A percentile compares a stretch with the other conserved stretches of the same genome.
Evolutionary conservation across 1,140 invertebrate species (phyloP).

Genomic region (Elysia chlorotica): DNA sequence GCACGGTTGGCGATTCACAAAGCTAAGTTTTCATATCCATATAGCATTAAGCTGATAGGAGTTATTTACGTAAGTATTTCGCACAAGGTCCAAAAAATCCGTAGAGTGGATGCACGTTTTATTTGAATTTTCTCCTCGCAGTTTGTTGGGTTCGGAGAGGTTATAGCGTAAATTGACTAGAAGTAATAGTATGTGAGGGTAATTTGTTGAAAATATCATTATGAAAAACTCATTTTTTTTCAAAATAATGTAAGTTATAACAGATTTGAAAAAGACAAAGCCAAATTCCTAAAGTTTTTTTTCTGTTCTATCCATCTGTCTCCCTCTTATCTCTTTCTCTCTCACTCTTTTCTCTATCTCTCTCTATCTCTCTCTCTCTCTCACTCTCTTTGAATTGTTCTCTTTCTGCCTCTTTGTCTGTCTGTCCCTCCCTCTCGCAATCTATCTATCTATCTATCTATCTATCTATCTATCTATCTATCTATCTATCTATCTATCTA

Average conservation of each 20-base stretch:
- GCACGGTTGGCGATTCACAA: no score
- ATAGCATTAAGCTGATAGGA: no score
- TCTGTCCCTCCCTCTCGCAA: background rate
- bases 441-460: background rate
- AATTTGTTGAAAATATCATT: no score
- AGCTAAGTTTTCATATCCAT: no score
- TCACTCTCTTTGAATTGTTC: background rate
- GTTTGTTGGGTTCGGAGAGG: no score
- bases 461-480: background rate
- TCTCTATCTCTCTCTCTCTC: background rate
- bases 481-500: background rate
- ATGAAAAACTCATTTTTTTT: background rate
- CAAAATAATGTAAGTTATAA: background rate
- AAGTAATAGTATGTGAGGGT: no score
- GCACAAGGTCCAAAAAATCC: no score
- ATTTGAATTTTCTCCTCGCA: no score
- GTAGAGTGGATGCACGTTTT: no score
- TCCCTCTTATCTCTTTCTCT: background rate
- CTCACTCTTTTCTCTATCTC: background rate
- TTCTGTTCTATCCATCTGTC: no score
- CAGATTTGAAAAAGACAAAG: background rate
- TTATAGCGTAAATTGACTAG: no score
- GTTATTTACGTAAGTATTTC: no score
- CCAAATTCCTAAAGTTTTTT: background rate
- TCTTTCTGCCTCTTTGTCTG: background rate